Base-by-base conservation (phyloP, 2,888 invertebrate genomes). In the Ryuthela nishihirai region DNA sequence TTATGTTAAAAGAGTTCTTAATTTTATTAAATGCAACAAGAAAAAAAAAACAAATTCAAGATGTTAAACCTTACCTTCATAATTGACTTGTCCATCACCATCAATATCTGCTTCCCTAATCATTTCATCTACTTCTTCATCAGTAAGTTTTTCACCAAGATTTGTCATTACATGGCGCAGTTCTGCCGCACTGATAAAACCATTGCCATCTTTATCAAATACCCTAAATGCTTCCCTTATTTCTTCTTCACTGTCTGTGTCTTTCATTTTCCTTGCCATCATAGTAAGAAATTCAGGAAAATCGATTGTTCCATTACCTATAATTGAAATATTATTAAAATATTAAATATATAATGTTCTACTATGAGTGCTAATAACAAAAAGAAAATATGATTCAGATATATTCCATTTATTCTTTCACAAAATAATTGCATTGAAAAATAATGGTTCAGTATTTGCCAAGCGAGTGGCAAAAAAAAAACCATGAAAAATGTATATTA, bases 191-290 rank as follows among this genome's bases (percentile, higher is more conserved):
- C 92, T 92, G 79, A 98, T 97, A 82, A 95, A 98, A 72, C 98
- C 98, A 78, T 98, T 97, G 76, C 95, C 95, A 81, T 98, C 97
- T 81, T 97, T 95, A 82, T 98, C 97, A 80, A 98, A 97, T 71
- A 93, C 95, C 80, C 95, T 86, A 87, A 97, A 79, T 70, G 97
- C 97, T 79, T 98, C 97, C 78, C 95, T 87, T 78, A 98, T 95
- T 80, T 98, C 97, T 79, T 97, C 95, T 83, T 95, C 95, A 77
- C 93, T 73, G 81, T 99, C 98, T 69, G 97, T 97, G 81, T 98
- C 97, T 80, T 98, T 97, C 94, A 98, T 97, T 84, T 98, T 99
- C 75, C 97, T 86, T 73, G 98, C 98, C 98, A 99, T 99, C 97
- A 99, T 98, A 76, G 97, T 97, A 73, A 99, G 84, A 83, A 99